Evolutionary conservation across 2,113 vertebrate genomes (phyloP).

Genomic region (Tretioscincus oriximinensis): DNA sequence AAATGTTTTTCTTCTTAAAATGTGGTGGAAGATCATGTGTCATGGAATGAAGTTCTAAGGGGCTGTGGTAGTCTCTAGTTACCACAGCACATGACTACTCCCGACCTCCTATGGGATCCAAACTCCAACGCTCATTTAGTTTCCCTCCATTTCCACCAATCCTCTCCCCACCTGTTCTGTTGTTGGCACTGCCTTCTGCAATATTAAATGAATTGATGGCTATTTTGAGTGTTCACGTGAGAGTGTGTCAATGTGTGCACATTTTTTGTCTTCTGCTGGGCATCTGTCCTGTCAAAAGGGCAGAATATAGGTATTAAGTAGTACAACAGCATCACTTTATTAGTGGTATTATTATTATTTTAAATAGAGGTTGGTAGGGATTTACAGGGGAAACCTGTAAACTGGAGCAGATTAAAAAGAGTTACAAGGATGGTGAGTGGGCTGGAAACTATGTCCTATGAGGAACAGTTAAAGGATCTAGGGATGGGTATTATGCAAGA

Average conservation of each 20-base stretch:
- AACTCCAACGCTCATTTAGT: slow-evolving; percentile 16
- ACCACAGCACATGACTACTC: slow-evolving; percentile 27
- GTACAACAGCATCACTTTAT: neutral
- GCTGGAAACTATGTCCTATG: too few relatives aligned
- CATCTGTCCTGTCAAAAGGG: neutral
- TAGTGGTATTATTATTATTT: too few relatives aligned
- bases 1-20: slow-evolving; percentile 15
- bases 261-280: neutral
- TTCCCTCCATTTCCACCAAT: neutral
- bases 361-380: too few relatives aligned
- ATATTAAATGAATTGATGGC: neutral
- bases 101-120: slow-evolving; percentile 53
- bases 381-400: too few relatives aligned
- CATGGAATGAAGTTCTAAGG: slow-evolving; percentile 21
- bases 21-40: slow-evolving; percentile 6
- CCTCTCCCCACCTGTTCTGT: slow-evolving; percentile 20
- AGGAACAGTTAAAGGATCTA: too few relatives aligned
- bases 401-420: too few relatives aligned
- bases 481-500: too few relatives aligned
- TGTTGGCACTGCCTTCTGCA: slow-evolving; percentile 10
- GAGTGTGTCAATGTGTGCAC: neutral
- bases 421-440: too few relatives aligned
- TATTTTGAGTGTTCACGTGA: neutral
- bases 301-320: neutral
- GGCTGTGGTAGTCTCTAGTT: slow-evolving; percentile 40